A percentile compares a stretch with the other conserved stretches of the same genome.
Evolutionary conservation across 1,140 invertebrate species (phyloP).

Genomic region (Catajapyx aquilonaris): DNA sequence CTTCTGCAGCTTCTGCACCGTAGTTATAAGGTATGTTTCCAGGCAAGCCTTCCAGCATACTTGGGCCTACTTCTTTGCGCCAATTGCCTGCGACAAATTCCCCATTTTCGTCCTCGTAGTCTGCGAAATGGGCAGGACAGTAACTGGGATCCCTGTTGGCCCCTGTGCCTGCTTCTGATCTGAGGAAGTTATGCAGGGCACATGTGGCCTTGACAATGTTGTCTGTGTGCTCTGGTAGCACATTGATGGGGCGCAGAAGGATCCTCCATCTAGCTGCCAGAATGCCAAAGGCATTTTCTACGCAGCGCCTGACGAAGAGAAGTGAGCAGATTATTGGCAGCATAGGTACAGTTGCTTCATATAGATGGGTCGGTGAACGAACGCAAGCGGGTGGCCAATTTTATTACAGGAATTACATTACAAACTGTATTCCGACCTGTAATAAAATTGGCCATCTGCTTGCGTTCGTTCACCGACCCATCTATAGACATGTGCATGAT

Average conservation of each 20-base stretch:
- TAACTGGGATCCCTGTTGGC: not conserved
- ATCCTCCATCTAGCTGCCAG: constrained; percentile 11
- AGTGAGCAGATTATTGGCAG: too few relatives aligned
- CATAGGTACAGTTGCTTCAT: too few relatives aligned
- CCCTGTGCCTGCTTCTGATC: not conserved
- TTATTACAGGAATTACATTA: too few relatives aligned
- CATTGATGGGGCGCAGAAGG: not conserved
- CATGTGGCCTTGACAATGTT: not conserved
- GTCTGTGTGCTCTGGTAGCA: not conserved
- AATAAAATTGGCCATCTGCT: not conserved
- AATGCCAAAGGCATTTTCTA: constrained; percentile 29
- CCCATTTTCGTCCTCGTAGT: constrained; percentile 1
- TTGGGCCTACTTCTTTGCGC: constrained; percentile 1
- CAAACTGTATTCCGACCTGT: too few relatives aligned
- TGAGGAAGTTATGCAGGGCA: not conserved
- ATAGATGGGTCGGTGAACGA: too few relatives aligned
- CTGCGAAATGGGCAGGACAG: constrained; percentile 2
- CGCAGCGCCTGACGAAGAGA: not conserved
- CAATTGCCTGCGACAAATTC: constrained; percentile 1
- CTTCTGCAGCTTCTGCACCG: too few relatives aligned
- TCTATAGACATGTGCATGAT: too few relatives aligned
- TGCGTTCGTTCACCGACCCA: not conserved
- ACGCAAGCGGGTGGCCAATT: too few relatives aligned
- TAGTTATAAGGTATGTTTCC: too few relatives aligned
- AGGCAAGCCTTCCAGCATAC: too few relatives aligned